These are phyloP conservation scores for Parasteatoda tepidariorum DNA, from an alignment of 1,140 invertebrate genomes.

Conservation along the genomic window DNA sequence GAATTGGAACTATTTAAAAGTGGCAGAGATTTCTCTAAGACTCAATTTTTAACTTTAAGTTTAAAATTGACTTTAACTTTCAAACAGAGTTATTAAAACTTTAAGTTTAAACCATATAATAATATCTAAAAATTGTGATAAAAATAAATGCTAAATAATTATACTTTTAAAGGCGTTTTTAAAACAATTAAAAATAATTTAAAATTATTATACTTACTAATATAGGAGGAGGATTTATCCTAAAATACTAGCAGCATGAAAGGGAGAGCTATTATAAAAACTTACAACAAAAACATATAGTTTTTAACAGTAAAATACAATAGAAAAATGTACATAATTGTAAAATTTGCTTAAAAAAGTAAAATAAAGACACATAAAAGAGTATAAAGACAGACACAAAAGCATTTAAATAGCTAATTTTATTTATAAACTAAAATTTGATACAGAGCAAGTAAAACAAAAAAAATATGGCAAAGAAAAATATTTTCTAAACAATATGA, in stretches of 20 bases:
- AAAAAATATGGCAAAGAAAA: slow-evolving; percentile 28
- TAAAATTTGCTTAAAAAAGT: background rate
- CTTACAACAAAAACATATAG: background rate
- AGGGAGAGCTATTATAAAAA: slow-evolving; percentile 72
- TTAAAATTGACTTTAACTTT: too few relatives aligned
- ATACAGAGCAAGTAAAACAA: too few relatives aligned
- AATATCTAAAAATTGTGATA: too few relatives aligned
- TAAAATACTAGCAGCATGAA: slow-evolving; percentile 83
- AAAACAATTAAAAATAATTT: slow-evolving; percentile 4
- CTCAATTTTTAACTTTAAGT: too few relatives aligned
- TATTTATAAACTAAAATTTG: background rate
- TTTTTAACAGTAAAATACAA: background rate
- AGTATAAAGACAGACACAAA: background rate
- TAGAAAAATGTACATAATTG: too few relatives aligned
- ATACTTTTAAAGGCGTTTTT: too few relatives aligned
- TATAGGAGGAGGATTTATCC: slow-evolving; percentile 95
- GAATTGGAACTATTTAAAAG: too few relatives aligned
- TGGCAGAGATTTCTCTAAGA: too few relatives aligned
- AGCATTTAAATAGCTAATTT: slow-evolving; percentile 8
- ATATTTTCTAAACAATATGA: too few relatives aligned
- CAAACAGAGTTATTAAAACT: too few relatives aligned
- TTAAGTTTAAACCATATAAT: too few relatives aligned
- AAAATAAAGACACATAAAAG: slow-evolving; percentile 22
- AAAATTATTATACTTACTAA: slow-evolving; percentile 83
- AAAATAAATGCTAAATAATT: too few relatives aligned